Conservation (phyloP, 2,888 invertebrate genomes). For the Drosophila eohydei region DNA sequence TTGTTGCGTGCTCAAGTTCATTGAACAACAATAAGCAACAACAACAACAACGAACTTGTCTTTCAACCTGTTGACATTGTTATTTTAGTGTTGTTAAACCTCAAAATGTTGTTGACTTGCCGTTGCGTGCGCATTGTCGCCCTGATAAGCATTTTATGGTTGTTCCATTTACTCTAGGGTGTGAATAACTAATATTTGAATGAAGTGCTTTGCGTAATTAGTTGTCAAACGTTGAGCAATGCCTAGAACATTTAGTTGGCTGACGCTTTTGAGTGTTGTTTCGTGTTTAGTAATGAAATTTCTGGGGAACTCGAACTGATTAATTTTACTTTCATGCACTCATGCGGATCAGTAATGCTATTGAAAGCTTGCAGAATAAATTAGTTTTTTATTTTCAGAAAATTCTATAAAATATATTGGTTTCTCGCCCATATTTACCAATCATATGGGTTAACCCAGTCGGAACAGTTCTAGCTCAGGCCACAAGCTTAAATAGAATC, state of each 20-base stretch:
- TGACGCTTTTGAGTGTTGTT: neutral
- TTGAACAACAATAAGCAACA: conserved; percentile 44
- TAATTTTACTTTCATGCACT: neutral
- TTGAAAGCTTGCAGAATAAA: neutral
- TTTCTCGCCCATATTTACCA: neutral
- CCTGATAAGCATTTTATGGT: conserved; percentile 40
- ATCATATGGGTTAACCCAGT: neutral
- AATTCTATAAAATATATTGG: too few relatives aligned
- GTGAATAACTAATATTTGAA: conserved; percentile 68
- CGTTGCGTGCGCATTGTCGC: conserved; percentile 34
- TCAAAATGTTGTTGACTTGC: conserved; percentile 36
- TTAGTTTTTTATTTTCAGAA: neutral
- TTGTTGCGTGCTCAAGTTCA: conserved; percentile 62
- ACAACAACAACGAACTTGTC: conserved; percentile 32
- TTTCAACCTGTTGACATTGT: conserved; percentile 70
- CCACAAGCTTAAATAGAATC: neutral
- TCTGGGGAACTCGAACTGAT: neutral
- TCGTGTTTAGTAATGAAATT: neutral
- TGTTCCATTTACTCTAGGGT: conserved; percentile 31
- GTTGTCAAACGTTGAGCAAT: conserved; percentile 20
- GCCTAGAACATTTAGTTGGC: neutral
- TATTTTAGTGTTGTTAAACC: conserved; percentile 18
- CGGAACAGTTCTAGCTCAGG: neutral
- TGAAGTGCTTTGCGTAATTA: conserved; percentile 26
- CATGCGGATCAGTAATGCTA: neutral